phyloP scores from a whole-genome alignment of 1,140 invertebrate species.

The Penaeus chinensis region DNA sequence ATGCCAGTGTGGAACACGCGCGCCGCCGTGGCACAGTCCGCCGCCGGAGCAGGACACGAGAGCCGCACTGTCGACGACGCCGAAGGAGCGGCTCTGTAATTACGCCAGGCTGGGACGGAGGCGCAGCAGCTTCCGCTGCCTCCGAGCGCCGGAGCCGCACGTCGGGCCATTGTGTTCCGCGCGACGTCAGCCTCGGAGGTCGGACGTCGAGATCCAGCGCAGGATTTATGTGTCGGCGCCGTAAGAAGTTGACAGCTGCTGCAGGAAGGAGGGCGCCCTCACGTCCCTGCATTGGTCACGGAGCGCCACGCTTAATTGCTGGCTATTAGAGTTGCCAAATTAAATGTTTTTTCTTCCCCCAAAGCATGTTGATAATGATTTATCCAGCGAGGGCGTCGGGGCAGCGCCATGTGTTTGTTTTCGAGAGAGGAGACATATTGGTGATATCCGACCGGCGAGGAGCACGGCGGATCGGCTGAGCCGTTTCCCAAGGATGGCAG shows the following conservation, averaged over 20 bases:
- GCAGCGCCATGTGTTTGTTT: slow-evolving; percentile 8
- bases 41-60: too few species aligned
- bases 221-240: background rate
- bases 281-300: slow-evolving; percentile 17
- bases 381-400: slow-evolving; percentile 13
- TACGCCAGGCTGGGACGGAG: too few species aligned
- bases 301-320: slow-evolving; percentile 15
- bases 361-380: slow-evolving; percentile 24
- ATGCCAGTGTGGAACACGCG: too few species aligned
- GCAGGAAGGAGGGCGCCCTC: background rate
- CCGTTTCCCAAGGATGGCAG: too few species aligned
- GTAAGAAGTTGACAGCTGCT: background rate
- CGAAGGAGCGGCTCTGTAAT: too few species aligned
- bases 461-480: background rate
- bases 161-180: too few species aligned
- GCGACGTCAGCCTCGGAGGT: too few species aligned
- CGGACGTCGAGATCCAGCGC: too few species aligned
- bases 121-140: too few species aligned
- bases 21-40: too few species aligned
- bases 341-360: slow-evolving; percentile 20
- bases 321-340: slow-evolving; percentile 9
- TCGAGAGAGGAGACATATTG: slow-evolving; percentile 12
- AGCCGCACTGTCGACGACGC: too few species aligned
- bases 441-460: background rate
- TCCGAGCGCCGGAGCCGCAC: too few species aligned